Base-by-base conservation (phyloP, 2,888 invertebrate genomes). In the Fissipunctia ypsillon region DNA sequence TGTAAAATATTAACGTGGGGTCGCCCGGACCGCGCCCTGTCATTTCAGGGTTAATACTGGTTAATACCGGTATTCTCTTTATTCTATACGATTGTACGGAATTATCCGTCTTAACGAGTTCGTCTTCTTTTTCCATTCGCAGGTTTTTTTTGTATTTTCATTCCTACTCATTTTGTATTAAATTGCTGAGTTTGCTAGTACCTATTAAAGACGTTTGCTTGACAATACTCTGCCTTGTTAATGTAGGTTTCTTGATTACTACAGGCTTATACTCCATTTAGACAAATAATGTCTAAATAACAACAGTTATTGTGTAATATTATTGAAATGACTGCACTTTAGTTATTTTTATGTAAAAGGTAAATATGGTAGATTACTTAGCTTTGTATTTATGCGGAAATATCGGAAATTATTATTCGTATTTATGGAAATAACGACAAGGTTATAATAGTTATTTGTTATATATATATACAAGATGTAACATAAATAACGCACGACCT, bases 1-100 rank as follows among this genome's bases (percentile, higher is more conserved):
- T 88, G 92, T 95, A 92, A 95, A 95, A 95, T 95, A 95, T 95
- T 94, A 94, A 94, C 90, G 88, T 91, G 92, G 94, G 93, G 90
- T 88, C 84, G 85, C 52, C 57, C 83, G 81, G 90, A 87, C 91
- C 93, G 89, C 91, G 88, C 93, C 93, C 92, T 92, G 93, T 91
- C 91, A 91, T 93, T 94, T 88, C 90, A 92, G 93, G 94, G 94
- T 94, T 95, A 95, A 94, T 93, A 87, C 92, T 82, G 89, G 91
- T 90, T 93, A 93, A 93, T 92, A 87, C 92, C 84, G 84, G 89
- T 90, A 90, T 91, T 91, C 90, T 90, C 90, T 92, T 90, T 91
- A 90, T 88, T 80, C 87, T 87, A 88, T 85, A 89, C 90, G 91
- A 92, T 94, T 92, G 90, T 88, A 84, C 84, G 78, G 90, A 87